These are phyloP conservation scores for Kryphioiulus occultus DNA, from an alignment of 2,888 invertebrate species.

Conservation along the genomic window DNA sequence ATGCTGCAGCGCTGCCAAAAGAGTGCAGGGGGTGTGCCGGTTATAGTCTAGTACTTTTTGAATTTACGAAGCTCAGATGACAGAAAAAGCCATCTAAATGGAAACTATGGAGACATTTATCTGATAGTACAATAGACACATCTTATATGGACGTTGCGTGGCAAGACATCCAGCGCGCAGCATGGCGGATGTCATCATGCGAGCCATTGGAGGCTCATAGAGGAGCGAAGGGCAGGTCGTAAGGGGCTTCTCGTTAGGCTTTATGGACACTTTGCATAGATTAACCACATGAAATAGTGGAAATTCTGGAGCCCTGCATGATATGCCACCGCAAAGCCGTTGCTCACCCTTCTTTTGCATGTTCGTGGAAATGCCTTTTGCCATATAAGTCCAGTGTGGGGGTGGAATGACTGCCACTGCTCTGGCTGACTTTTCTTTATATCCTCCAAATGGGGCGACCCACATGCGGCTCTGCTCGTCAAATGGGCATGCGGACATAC, in stretches of 20 bases:
- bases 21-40: conserved; percentile 36
- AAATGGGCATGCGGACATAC: not conserved
- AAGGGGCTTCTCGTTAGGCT: conserved; percentile 47
- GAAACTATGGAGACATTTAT: conserved; percentile 36
- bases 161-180: conserved; percentile 11
- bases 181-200: conserved; percentile 39
- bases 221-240: conserved; percentile 45
- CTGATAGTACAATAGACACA: conserved; percentile 18
- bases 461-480: not conserved
- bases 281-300: conserved; percentile 45
- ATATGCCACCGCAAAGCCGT: conserved; percentile 20
- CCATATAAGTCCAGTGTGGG: not conserved
- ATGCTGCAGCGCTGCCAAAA: not conserved
- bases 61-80: conserved; percentile 39
- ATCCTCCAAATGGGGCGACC: not conserved
- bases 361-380: not conserved
- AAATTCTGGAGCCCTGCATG: conserved; percentile 33
- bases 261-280: conserved; percentile 50
- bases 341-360: not conserved
- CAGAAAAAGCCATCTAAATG: conserved; percentile 43
- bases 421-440: not conserved
- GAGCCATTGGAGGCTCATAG: conserved; percentile 37
- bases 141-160: not conserved
- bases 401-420: not conserved
- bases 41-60: conserved; percentile 33